Percentiles rank a stretch among this genome's conserved stretches.
phyloP scores from a whole-genome alignment of 2,113 vertebrate genomes.

The Neotoma lepida region DNA sequence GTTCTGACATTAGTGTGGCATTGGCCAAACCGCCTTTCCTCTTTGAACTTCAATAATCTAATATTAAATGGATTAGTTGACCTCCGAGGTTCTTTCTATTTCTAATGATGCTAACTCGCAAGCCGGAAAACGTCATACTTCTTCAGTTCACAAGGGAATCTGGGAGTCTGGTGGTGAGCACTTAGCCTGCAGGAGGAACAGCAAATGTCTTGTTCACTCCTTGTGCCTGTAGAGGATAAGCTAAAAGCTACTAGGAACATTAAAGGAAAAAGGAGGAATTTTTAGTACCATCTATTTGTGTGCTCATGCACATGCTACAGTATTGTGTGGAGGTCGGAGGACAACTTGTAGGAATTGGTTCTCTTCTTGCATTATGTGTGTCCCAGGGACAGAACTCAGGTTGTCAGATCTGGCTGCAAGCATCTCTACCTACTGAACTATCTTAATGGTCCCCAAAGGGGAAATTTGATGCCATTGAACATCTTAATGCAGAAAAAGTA shows the following conservation, averaged over 20 bases:
- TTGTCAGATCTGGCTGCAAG: not conserved
- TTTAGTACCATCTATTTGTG: not conserved
- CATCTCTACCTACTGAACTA: not conserved
- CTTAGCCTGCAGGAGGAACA: not conserved
- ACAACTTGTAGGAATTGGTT: not conserved
- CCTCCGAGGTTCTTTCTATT: constrained; percentile 38
- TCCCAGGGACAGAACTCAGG: not conserved
- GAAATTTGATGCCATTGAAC: not conserved
- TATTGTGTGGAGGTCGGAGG: no score
- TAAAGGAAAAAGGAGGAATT: not conserved
- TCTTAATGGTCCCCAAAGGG: not conserved
- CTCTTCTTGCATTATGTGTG: not conserved
- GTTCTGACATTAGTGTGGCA: constrained; percentile 23
- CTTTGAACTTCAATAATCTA: not conserved
- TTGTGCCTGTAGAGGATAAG: constrained; percentile 40
- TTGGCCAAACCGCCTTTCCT: constrained; percentile 21
- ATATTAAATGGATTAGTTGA: constrained; percentile 33
- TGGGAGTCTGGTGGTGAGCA: not conserved
- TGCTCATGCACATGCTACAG: no score
- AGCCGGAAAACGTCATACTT: constrained; percentile 17
- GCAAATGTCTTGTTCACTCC: not conserved
- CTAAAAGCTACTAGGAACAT: constrained; percentile 21
- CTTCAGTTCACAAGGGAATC: not conserved
- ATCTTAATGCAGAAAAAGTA: constrained; percentile 25
- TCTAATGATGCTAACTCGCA: constrained; percentile 10